phyloP scores from a whole-genome alignment of 2,888 invertebrate genomes.

The Aethes cnicana region DNA sequence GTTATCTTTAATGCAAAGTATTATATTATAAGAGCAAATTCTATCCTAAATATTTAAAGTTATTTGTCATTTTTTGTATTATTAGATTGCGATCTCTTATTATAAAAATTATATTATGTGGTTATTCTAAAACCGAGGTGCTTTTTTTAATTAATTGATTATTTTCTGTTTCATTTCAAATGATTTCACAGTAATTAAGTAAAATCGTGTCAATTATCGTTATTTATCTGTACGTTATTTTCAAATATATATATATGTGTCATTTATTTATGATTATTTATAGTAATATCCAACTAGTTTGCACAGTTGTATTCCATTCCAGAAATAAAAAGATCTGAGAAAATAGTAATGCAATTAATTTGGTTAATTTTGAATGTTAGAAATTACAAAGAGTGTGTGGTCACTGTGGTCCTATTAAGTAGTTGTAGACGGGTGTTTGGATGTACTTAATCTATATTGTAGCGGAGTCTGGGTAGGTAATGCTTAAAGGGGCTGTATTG shows the following conservation, averaged over 20 bases:
- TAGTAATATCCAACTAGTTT: conserved; percentile 14
- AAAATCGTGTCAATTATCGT: conserved; percentile 30
- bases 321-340: conserved; percentile 32
- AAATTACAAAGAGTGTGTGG: conserved; percentile 41
- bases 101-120: conserved; percentile 16
- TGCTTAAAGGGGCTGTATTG: conserved; percentile 20
- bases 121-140: conserved; percentile 11
- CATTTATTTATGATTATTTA: conserved; percentile 23
- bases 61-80: conserved; percentile 28
- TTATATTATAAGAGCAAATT: conserved; percentile 27
- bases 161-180: conserved; percentile 14
- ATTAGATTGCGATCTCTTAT: conserved; percentile 31
- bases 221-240: conserved; percentile 17
- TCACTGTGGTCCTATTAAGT: no score
- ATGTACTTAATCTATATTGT: conserved; percentile 46
- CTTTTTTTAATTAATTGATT: conserved; percentile 15
- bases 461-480: conserved; percentile 31
- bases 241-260: neutral
- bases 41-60: conserved; percentile 18
- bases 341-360: conserved; percentile 11
- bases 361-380: conserved; percentile 15
- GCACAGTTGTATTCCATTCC: conserved; percentile 34
- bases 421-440: conserved; percentile 44
- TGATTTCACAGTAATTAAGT: conserved; percentile 16
- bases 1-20: conserved; percentile 16